phyloP scores from a whole-genome alignment of 2,888 invertebrate species.

The Sipha maydis region DNA sequence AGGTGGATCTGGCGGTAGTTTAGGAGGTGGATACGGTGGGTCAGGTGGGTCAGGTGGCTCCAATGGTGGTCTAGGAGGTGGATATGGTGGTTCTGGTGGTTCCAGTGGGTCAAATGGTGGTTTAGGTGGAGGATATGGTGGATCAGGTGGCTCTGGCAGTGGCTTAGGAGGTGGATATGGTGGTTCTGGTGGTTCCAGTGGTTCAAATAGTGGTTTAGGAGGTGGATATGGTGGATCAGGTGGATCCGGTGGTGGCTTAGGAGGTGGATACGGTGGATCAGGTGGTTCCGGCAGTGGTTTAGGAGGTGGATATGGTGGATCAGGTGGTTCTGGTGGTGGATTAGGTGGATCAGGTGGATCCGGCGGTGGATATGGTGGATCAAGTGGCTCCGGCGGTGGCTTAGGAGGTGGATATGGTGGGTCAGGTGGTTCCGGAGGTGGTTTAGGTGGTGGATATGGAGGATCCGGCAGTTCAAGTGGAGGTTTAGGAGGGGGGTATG shows the following conservation, averaged over 20 bases:
- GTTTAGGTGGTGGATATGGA: conserved; percentile 30
- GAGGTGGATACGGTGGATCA: conserved; percentile 10
- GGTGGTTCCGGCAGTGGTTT: conserved; percentile 22
- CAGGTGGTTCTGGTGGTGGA: neutral
- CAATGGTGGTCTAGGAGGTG: neutral
- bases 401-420: conserved; percentile 29
- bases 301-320: conserved; percentile 34
- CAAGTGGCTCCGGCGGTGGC: conserved; percentile 22
- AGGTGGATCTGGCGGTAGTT: conserved; percentile 18
- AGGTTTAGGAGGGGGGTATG: conserved; percentile 37
- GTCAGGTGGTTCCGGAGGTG: conserved; percentile 23
- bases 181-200: conserved; percentile 66
- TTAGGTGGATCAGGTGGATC: conserved; percentile 1
- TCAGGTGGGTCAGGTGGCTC: conserved; percentile 30
- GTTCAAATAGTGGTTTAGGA: conserved; percentile 62
- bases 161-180: conserved; percentile 66
- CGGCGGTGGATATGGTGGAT: conserved; percentile 22
- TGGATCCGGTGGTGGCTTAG: conserved; percentile 16
- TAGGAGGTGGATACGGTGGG: conserved; percentile 33
- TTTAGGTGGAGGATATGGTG: neutral
- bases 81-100: neutral
- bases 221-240: conserved; percentile 51
- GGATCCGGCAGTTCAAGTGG: conserved; percentile 18
- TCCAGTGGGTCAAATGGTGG: conserved; percentile 6
- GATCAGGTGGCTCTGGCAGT: conserved; percentile 63